Conservation (phyloP, 2,888 invertebrate genomes). For the Panzeria rudis region DNA sequence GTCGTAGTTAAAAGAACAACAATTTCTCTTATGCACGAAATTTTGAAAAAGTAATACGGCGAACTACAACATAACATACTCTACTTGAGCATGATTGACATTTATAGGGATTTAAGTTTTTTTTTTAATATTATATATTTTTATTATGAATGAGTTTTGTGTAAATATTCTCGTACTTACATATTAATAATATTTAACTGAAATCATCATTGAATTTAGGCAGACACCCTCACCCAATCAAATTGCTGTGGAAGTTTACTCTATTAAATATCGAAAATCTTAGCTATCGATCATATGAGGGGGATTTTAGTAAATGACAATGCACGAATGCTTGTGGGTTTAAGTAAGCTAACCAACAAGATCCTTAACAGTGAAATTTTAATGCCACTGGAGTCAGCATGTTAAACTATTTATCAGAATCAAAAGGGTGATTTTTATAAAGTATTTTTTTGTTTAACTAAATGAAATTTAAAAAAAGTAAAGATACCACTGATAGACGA, state of each 20-base stretch:
- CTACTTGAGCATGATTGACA: constrained; percentile 78
- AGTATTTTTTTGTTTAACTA: constrained; percentile 16
- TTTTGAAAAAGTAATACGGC: constrained; percentile 59
- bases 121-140: constrained; percentile 53
- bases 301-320: constrained; percentile 39
- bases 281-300: constrained; percentile 60
- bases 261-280: constrained; percentile 15
- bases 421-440: constrained; percentile 16
- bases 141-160: constrained; percentile 49
- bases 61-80: constrained; percentile 48
- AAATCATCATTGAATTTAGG: constrained; percentile 13
- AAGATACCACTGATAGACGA: not conserved
- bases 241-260: not conserved
- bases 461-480: not conserved
- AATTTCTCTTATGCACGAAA: constrained; percentile 46
- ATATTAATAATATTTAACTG: constrained; percentile 9
- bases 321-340: not conserved
- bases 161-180: constrained; percentile 32
- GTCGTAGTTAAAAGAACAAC: constrained; percentile 55
- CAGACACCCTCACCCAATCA: constrained; percentile 33
- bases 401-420: not conserved
- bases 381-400: constrained; percentile 27
- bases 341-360: not conserved
- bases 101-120: constrained; percentile 73
- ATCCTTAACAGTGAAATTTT: constrained; percentile 33